Evolutionary conservation across 2,113 vertebrate genomes (phyloP).

Genomic region (Carlito syrichta): DNA sequence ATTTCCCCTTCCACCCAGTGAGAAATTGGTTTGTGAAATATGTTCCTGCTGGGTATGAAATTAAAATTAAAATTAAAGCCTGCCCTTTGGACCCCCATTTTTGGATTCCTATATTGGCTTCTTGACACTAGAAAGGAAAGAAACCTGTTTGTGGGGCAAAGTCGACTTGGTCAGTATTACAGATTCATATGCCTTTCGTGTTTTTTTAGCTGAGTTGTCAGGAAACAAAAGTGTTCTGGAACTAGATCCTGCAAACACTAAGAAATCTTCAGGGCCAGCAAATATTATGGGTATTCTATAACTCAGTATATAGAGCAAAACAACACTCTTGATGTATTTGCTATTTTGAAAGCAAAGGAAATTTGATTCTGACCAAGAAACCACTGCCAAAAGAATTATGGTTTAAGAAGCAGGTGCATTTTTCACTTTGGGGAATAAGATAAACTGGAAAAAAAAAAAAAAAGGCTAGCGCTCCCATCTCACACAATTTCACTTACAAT

Average conservation of each 20-base stretch:
- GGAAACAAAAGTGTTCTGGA: conserved; percentile 26
- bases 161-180: too few species aligned
- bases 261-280: conserved; percentile 42
- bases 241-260: conserved; percentile 3
- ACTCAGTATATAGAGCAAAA: conserved; percentile 42
- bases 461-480: conserved; percentile 15
- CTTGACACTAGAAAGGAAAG: too few species aligned
- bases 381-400: conserved; percentile 42
- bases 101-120: too few species aligned
- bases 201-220: conserved; percentile 42
- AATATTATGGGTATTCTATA: conserved; percentile 16
- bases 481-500: not conserved
- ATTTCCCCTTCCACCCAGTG: too few species aligned
- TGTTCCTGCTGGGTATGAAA: too few species aligned
- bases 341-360: conserved; percentile 57
- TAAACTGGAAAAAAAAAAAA: conserved; percentile 25
- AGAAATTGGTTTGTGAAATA: too few species aligned
- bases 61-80: too few species aligned
- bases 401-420: conserved; percentile 56
- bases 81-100: too few species aligned
- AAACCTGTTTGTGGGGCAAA: too few species aligned
- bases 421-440: conserved; percentile 58
- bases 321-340: conserved; percentile 40
- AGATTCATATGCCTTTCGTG: not conserved
- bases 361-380: conserved; percentile 61